These are phyloP conservation scores for Loripinus fragilis DNA, from an alignment of 2,888 invertebrate genomes.

Conservation along the genomic window DNA sequence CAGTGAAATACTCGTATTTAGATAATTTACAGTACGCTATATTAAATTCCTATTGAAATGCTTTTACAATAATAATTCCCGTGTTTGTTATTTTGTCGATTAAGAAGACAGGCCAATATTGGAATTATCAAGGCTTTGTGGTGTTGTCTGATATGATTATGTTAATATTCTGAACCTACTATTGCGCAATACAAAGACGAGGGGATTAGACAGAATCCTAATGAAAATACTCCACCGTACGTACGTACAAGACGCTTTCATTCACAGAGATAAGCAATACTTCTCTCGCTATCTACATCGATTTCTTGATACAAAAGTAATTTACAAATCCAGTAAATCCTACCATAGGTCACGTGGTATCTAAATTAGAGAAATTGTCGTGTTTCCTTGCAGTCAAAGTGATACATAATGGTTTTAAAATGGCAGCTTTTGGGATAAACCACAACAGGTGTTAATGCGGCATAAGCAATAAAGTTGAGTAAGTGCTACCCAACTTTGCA, in stretches of 20 bases:
- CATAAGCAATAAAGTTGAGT: no score
- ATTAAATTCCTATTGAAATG: no score
- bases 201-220: constrained; percentile 5
- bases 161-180: constrained; percentile 3
- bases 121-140: constrained; percentile 1
- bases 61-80: neutral
- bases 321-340: constrained; percentile 53
- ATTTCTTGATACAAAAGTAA: constrained; percentile 16
- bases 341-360: constrained; percentile 34
- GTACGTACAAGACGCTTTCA: constrained; percentile 15
- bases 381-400: constrained; percentile 31
- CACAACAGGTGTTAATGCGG: no score
- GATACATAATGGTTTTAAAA: constrained; percentile 36
- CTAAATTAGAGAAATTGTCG: constrained; percentile 43
- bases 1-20: no score
- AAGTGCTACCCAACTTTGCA: no score
- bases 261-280: neutral
- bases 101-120: constrained; percentile 5
- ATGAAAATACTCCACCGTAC: constrained; percentile 9
- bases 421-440: neutral
- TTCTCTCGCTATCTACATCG: constrained; percentile 8
- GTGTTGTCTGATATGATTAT: constrained; percentile 13
- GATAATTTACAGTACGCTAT: no score
- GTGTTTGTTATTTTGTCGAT: neutral
- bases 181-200: neutral